Evolutionary conservation across 1,140 invertebrate genomes (phyloP).

Genomic region (Brachionus sp.): DNA sequence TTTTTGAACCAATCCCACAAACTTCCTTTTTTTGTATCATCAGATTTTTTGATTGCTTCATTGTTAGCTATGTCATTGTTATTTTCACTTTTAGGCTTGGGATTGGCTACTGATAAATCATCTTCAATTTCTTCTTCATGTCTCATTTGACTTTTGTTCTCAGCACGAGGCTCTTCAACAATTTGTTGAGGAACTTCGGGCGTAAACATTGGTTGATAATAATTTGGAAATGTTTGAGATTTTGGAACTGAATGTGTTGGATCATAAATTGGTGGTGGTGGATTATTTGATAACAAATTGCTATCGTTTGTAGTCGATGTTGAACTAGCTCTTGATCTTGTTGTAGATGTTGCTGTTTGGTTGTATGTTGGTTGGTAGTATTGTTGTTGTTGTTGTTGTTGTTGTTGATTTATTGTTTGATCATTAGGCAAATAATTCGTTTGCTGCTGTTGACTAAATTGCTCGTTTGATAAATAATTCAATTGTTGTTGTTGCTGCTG

Average conservation of each 20-base stretch:
- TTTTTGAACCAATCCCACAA: conserved; percentile 13
- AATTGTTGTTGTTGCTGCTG: too few relatives aligned
- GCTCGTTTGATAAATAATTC: not conserved
- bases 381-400: not conserved
- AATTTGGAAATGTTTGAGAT: not conserved
- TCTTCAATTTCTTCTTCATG: not conserved
- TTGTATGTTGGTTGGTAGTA: not conserved
- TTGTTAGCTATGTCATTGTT: not conserved
- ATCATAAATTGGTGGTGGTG: not conserved
- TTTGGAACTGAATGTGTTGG: not conserved
- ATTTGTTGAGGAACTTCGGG: not conserved
- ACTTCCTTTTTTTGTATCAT: not conserved
- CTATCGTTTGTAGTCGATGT: not conserved
- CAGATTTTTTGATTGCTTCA: not conserved
- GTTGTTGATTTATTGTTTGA: too few relatives aligned
- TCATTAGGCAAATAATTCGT: not conserved
- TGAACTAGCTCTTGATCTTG: not conserved
- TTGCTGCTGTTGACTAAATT: not conserved
- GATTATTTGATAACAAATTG: not conserved
- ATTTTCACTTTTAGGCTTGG: not conserved
- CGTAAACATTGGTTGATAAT: not conserved
- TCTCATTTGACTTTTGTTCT: not conserved
- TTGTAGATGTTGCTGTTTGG: not conserved
- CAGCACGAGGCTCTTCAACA: not conserved
- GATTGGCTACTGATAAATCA: not conserved